These are phyloP conservation scores for Kradibia gibbosae DNA, from an alignment of 1,140 invertebrate genomes.

Conservation along the genomic window DNA sequence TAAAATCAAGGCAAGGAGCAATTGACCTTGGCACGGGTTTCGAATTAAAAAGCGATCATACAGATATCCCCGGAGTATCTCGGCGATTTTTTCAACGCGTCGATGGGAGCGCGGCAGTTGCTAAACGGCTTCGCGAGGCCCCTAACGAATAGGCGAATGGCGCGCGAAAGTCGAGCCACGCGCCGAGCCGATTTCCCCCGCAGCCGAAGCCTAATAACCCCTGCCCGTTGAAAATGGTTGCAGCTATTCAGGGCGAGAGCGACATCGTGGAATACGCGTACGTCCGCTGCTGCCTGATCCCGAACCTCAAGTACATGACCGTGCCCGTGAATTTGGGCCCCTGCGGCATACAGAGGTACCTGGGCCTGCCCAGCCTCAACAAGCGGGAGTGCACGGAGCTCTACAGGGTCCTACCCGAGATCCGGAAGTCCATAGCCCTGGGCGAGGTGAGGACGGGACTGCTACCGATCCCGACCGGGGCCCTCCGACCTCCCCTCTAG, in stretches of 20 bases:
- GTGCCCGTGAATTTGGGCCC: constrained; percentile 68
- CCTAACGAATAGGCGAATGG: too few relatives aligned
- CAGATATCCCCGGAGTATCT: neutral
- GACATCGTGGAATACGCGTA: constrained; percentile 75
- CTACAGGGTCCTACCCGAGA: constrained; percentile 68
- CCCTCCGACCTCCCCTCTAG: neutral
- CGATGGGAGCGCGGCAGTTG: neutral
- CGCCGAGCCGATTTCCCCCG: neutral
- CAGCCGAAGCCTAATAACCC: neutral
- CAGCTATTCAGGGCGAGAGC: constrained; percentile 70
- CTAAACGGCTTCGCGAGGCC: too few relatives aligned
- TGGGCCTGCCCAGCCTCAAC: constrained; percentile 73
- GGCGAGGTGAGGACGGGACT: constrained; percentile 65
- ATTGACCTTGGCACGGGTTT: neutral
- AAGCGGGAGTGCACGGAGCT: constrained; percentile 75
- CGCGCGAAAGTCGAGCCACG: neutral
- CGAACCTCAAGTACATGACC: constrained; percentile 68
- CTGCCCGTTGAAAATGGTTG: constrained; percentile 50
- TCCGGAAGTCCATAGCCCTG: constrained; percentile 72
- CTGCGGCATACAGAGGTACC: constrained; percentile 72
- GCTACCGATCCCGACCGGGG: too few relatives aligned
- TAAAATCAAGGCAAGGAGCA: neutral
- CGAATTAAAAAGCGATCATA: neutral
- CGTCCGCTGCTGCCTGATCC: constrained; percentile 68
- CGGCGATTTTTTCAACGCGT: too few relatives aligned